Evolutionary conservation across 2,797 vertebrate species (phyloP).

Genomic region (Ceryle rudis): DNA sequence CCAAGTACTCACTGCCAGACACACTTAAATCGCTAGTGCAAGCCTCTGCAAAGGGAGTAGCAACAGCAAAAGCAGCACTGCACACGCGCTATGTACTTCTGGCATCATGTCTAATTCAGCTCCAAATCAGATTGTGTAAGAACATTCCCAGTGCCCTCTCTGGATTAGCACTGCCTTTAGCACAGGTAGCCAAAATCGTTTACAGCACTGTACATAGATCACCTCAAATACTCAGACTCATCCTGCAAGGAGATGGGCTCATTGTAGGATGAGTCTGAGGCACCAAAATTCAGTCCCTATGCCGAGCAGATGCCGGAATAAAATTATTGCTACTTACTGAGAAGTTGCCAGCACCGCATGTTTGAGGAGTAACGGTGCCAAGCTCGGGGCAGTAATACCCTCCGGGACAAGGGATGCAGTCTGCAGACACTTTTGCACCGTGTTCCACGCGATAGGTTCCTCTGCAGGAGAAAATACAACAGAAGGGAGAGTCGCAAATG

Average conservation of each 20-base stretch:
- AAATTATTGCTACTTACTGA: constrained; percentile 82
- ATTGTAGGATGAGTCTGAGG: background rate
- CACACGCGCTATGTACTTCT: background rate
- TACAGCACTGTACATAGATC: background rate
- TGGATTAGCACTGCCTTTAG: background rate
- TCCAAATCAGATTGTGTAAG: fast-evolving
- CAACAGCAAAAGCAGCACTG: background rate
- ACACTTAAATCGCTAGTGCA: background rate
- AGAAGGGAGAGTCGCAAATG: background rate
- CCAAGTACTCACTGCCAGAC: background rate
- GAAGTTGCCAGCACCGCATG: constrained; percentile 88
- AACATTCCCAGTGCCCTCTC: background rate
- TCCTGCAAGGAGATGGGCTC: background rate
- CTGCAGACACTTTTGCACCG: constrained; percentile 78
- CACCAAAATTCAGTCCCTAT: background rate
- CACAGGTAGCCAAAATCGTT: background rate
- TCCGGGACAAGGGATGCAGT: constrained; percentile 85
- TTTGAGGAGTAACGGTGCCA: constrained; percentile 82
- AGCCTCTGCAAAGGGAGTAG: background rate
- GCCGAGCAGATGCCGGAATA: background rate
- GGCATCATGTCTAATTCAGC: background rate
- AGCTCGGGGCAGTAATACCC: constrained; percentile 88
- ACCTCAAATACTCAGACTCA: background rate
- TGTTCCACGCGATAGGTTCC: constrained; percentile 81
- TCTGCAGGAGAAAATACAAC: constrained; percentile 57